Evolutionary conservation across 2,797 vertebrate genomes (phyloP).

Genomic region (Anniella stebbinsi): DNA sequence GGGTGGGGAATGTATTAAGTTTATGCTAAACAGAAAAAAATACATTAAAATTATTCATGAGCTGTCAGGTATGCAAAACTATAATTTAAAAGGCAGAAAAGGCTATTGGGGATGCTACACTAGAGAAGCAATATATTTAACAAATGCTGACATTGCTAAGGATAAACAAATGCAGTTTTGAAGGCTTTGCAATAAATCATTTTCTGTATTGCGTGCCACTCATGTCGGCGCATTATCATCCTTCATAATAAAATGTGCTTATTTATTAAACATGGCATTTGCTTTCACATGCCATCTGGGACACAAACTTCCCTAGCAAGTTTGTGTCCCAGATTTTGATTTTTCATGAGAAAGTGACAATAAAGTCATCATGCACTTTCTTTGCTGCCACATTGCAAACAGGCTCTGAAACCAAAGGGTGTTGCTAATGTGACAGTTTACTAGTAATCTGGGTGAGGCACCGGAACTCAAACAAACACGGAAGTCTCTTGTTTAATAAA

Average conservation of each 20-base stretch:
- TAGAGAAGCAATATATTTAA: slow-evolving; percentile 35
- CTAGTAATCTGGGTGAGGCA: too few relatives aligned
- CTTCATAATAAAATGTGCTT: slow-evolving; percentile 19
- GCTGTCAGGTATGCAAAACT: slow-evolving; percentile 23
- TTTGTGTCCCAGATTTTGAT: slow-evolving; percentile 8
- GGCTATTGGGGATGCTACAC: not conserved
- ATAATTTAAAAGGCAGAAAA: slow-evolving; percentile 41
- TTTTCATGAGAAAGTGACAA: slow-evolving; percentile 17
- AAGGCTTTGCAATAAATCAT: not conserved
- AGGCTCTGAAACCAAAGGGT: slow-evolving; percentile 4
- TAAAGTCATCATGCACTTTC: not conserved
- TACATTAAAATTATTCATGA: slow-evolving; percentile 14
- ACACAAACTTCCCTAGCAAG: slow-evolving; percentile 7
- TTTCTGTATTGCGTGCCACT: slow-evolving; percentile 28
- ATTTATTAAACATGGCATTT: not conserved
- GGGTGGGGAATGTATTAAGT: too few relatives aligned
- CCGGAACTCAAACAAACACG: too few relatives aligned
- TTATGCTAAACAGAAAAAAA: slow-evolving; percentile 31
- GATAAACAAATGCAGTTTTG: slow-evolving; percentile 4
- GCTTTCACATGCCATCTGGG: not conserved
- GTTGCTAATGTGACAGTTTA: too few relatives aligned
- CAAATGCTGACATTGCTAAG: slow-evolving; percentile 34
- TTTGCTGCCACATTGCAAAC: not conserved
- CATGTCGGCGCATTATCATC: slow-evolving; percentile 2
- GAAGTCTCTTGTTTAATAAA: too few relatives aligned